Evolutionary conservation across 2,797 vertebrate genomes (phyloP).

Genomic region (Columba guinea): DNA sequence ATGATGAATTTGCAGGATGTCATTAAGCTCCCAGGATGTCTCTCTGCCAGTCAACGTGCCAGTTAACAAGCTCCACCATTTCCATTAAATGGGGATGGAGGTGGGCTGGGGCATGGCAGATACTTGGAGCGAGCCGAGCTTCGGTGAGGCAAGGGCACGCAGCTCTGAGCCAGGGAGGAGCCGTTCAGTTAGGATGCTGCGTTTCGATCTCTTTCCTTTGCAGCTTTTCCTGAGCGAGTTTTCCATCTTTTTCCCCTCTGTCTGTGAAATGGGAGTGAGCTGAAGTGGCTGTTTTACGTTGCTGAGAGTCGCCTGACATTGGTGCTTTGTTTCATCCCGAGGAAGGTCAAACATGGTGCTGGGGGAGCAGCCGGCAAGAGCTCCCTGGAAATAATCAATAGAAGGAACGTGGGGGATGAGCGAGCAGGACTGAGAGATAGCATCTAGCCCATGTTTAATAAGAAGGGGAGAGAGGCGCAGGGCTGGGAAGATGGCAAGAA

Average conservation of each 20-base stretch:
- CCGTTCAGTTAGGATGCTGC: not conserved
- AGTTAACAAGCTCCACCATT: not conserved
- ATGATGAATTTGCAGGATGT: constrained; percentile 32
- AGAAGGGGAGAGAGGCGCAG: not conserved
- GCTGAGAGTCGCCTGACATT: not conserved
- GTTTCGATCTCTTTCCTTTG: not conserved
- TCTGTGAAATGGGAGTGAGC: constrained; percentile 17
- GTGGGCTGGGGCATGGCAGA: not conserved
- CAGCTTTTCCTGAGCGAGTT: not conserved
- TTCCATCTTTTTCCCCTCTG: not conserved
- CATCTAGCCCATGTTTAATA: constrained; percentile 40
- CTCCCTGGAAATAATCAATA: constrained; percentile 20
- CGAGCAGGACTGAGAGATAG: not conserved
- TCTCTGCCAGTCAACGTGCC: not conserved
- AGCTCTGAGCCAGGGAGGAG: not conserved
- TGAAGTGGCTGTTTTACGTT: not conserved
- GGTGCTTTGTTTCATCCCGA: not conserved
- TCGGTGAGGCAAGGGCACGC: not conserved
- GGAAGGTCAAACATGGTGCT: constrained; percentile 21
- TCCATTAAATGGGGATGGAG: not conserved
- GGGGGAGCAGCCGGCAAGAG: not conserved
- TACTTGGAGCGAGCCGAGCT: not conserved
- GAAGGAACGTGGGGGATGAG: not conserved
- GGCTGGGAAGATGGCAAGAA: not conserved
- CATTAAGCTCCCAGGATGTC: constrained; percentile 25